Base-by-base conservation (phyloP, 2,888 invertebrate genomes). In the Ectemnius cavifrons region DNA sequence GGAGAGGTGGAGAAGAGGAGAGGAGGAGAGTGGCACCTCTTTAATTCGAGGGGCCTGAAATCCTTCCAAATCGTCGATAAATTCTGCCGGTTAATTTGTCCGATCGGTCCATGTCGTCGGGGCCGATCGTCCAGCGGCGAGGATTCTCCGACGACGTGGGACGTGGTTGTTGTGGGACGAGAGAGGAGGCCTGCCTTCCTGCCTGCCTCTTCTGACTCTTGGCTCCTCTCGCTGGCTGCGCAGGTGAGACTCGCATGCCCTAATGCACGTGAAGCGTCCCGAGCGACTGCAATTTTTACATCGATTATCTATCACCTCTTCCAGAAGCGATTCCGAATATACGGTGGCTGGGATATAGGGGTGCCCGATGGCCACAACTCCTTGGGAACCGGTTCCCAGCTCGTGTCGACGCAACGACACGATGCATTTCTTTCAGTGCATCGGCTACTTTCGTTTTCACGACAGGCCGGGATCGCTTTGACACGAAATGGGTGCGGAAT, bases 391-490 rank as follows among this genome's bases (percentile, higher is more conserved):
- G 87, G 87, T 85, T 86, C 78, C 77, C 61, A 56, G 67, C 57
- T 71, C 62, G 75, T 79, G 79, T 82, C 84, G 86, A 83, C 84
- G 73, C 66, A 81, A 81, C 81, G 81, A 82, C 83, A 81, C 81
- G 80, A 80, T 81, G 84, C 83, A 79, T 82, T 84, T 85, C 83
- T 80, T 83, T 82, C 81, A 56, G 78, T 75, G 81, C 77, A 83
- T 83, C 81, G 81, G 80, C 84, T 82, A 85, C 86, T 86, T 86
- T 86, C 86, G 83, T 85, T 86, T 86, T 86, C 86, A 75, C 83
- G 78, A 79, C 75, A 75, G 71, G 77, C 73, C 77, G n/a, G n/a
- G 79, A 82, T 82, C 79, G 79, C 77, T 82, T 82, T 83, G 83
- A 81, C 83, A 79, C 81, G 77, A 75, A 83, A 82, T 83, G 77